These are phyloP conservation scores for Pseudanteris insignis DNA, from an alignment of 2,888 invertebrate genomes.

Conservation along the genomic window DNA sequence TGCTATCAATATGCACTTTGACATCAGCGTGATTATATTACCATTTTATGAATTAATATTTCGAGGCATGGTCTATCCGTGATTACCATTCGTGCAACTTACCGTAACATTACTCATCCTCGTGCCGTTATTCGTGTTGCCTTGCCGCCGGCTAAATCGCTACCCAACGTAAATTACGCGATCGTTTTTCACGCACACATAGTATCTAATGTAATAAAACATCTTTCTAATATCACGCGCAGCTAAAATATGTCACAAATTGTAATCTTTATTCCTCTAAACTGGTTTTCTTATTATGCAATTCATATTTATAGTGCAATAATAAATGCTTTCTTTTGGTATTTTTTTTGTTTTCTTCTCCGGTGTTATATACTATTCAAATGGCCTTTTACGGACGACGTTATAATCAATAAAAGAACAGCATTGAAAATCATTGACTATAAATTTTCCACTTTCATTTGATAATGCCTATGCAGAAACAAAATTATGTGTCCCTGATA, in stretches of 20 bases:
- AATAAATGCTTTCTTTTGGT: background rate
- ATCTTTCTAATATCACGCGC: slow-evolving; percentile 18
- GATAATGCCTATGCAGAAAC: too few relatives aligned
- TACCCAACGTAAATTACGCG: slow-evolving; percentile 29
- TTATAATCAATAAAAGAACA: too few relatives aligned
- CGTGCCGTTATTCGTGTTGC: slow-evolving; percentile 56
- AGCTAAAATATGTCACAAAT: slow-evolving; percentile 13
- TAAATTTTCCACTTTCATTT: too few relatives aligned
- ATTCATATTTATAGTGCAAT: slow-evolving; percentile 8
- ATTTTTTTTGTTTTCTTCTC: too few relatives aligned
- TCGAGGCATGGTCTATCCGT: slow-evolving; percentile 14
- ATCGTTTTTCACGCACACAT: slow-evolving; percentile 24
- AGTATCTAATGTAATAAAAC: slow-evolving; percentile 16
- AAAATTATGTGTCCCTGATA: too few relatives aligned
- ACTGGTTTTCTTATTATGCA: slow-evolving; percentile 22
- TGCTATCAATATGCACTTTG: background rate
- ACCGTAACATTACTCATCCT: slow-evolving; percentile 53
- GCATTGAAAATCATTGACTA: too few relatives aligned
- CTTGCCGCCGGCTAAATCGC: slow-evolving; percentile 54
- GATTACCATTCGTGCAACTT: slow-evolving; percentile 55
- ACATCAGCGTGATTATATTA: slow-evolving; percentile 25
- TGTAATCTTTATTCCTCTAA: slow-evolving; percentile 17
- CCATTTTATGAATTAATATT: slow-evolving; percentile 31
- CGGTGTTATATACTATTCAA: too few relatives aligned
- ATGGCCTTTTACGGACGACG: too few relatives aligned